Percentiles rank a stretch among this genome's conserved stretches.
These are phyloP conservation scores for Glaucidium brasilianum DNA, from an alignment of 2,113 vertebrate genomes.

Conservation along the genomic window DNA sequence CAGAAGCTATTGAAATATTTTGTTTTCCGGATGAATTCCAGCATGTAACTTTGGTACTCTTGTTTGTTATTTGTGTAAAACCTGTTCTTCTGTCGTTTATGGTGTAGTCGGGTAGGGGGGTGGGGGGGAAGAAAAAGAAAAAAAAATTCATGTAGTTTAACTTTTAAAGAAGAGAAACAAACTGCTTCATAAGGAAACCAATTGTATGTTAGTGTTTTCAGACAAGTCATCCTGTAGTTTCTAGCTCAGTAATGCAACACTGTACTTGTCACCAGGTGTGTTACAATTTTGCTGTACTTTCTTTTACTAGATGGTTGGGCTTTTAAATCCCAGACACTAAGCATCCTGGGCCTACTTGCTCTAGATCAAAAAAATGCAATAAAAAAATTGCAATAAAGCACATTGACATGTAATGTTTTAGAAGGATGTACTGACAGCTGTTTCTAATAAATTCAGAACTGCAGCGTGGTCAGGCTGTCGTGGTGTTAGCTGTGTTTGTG, in stretches of 20 bases:
- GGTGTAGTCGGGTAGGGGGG: conserved; percentile 67
- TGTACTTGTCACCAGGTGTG: conserved; percentile 78
- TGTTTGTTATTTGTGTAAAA: conserved; percentile 82
- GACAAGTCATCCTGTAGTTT: conserved; percentile 78
- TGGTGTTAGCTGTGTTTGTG: conserved; percentile 31
- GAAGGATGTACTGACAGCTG: conserved; percentile 71
- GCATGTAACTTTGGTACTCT: conserved; percentile 84
- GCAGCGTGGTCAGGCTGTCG: conserved; percentile 29
- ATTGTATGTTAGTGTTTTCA: conserved; percentile 76
- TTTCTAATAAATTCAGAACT: conserved; percentile 68
- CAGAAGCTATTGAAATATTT: conserved; percentile 30
- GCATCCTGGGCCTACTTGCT: conserved; percentile 78
- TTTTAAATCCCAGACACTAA: conserved; percentile 76
- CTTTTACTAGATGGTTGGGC: conserved; percentile 72
- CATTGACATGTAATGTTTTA: conserved; percentile 69
- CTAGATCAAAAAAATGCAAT: conserved; percentile 77
- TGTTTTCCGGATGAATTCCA: conserved; percentile 75
- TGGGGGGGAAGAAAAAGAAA: neutral
- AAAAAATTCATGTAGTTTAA: conserved; percentile 77
- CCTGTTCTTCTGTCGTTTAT: conserved; percentile 79
- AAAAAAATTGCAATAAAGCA: conserved; percentile 80
- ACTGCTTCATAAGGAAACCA: conserved; percentile 79
- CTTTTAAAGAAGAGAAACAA: conserved; percentile 68
- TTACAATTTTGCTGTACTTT: conserved; percentile 77
- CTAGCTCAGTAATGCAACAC: conserved; percentile 79